Percentiles rank a stretch among this genome's conserved stretches.
Conservation (phyloP, 2,888 invertebrate species). For the Auanema freiburgensis region DNA sequence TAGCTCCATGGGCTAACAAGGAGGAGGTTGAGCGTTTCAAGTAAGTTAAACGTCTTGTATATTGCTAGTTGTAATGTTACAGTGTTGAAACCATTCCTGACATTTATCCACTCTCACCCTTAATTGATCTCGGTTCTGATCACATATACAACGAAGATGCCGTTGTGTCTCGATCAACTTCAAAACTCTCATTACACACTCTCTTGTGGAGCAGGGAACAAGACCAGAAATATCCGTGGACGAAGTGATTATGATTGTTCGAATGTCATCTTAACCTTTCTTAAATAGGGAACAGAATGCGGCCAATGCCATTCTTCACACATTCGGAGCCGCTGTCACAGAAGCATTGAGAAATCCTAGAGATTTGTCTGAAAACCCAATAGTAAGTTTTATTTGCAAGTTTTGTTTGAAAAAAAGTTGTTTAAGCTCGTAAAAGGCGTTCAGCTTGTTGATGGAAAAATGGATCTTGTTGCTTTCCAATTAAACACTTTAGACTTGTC, state of each 20-base stretch:
- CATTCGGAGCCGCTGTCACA: slow-evolving; percentile 59
- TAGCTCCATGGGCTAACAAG: slow-evolving; percentile 35
- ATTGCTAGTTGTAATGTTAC: slow-evolving; percentile 15
- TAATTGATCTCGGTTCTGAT: slow-evolving; percentile 53
- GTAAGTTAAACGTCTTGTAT: slow-evolving; percentile 23
- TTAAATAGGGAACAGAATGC: slow-evolving; percentile 56
- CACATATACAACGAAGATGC: slow-evolving; percentile 58
- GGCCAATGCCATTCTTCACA: slow-evolving; percentile 57
- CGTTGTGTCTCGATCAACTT: slow-evolving; percentile 21
- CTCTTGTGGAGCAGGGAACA: slow-evolving; percentile 56
- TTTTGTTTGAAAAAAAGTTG: neutral
- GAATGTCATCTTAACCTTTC: neutral
- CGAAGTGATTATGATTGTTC: slow-evolving; percentile 35
- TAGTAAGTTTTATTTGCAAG: slow-evolving; percentile 26
- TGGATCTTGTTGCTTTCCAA: slow-evolving; percentile 60
- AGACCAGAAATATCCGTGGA: slow-evolving; percentile 63
- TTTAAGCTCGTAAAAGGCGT: slow-evolving; percentile 52
- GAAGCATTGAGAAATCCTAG: slow-evolving; percentile 41
- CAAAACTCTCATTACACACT: slow-evolving; percentile 40
- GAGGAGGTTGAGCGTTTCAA: slow-evolving; percentile 42
- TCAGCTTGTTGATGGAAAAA: slow-evolving; percentile 56
- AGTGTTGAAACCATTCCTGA: slow-evolving; percentile 44
- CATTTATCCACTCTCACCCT: slow-evolving; percentile 56
- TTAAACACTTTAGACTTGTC: slow-evolving; percentile 66
- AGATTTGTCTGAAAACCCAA: slow-evolving; percentile 33